Evolutionary conservation across 2,888 invertebrate genomes (phyloP).

Genomic region (Mesoligia furuncula): DNA sequence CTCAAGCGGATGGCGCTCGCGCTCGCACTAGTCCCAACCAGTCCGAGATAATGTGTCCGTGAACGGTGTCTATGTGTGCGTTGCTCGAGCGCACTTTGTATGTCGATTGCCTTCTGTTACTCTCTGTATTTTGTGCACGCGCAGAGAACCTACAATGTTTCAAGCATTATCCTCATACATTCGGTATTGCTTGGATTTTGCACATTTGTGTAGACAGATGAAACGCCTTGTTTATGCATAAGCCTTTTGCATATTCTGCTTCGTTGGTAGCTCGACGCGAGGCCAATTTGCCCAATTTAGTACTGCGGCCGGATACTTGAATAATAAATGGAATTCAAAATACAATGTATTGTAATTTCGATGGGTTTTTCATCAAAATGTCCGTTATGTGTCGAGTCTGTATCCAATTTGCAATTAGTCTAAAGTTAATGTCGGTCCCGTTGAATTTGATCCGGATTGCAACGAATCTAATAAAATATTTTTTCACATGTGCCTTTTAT

Average conservation of each 20-base stretch:
- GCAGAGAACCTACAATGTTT: constrained; percentile 26
- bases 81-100: no score
- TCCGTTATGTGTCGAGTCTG: constrained; percentile 8
- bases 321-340: constrained; percentile 56
- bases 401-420: constrained; percentile 42
- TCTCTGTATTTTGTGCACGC: no score
- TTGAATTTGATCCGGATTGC: background rate
- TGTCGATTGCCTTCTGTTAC: no score
- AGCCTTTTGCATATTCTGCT: constrained; percentile 69
- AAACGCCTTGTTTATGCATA: constrained; percentile 70
- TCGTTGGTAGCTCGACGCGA: constrained; percentile 50
- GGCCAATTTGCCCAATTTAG: constrained; percentile 66
- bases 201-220: constrained; percentile 46
- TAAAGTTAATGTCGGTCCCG: constrained; percentile 6
- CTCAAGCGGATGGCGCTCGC: no score
- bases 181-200: constrained; percentile 42
- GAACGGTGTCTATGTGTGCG: no score
- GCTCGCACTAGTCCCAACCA: no score
- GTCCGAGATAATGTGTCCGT: no score
- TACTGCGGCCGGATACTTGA: constrained; percentile 48
- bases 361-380: constrained; percentile 26
- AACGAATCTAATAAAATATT: background rate
- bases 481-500: background rate
- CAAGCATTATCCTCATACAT: constrained; percentile 29
- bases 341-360: constrained; percentile 54